Evolutionary conservation across 2,113 vertebrate genomes (phyloP).

Genomic region (Pleuronectes platessa): DNA sequence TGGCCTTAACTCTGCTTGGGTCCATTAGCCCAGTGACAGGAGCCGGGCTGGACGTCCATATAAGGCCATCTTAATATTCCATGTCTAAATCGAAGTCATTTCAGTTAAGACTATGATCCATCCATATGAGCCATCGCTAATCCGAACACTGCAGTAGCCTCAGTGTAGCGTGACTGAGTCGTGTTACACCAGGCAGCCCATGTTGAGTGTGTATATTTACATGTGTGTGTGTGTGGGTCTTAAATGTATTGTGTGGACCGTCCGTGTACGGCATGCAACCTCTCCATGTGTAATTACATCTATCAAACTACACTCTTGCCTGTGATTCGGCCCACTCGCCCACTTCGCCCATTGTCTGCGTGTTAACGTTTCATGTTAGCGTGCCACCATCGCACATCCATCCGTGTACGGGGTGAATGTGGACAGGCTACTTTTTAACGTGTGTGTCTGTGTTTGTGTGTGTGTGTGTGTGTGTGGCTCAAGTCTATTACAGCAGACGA

Average conservation of each 20-base stretch:
- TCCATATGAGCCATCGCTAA: constrained; percentile 61
- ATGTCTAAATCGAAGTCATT: constrained; percentile 60
- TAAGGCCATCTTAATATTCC: constrained; percentile 56
- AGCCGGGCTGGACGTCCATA: constrained; percentile 41
- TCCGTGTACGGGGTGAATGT: constrained; percentile 25
- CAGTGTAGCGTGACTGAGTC: constrained; percentile 60
- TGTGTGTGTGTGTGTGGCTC: constrained; percentile 33
- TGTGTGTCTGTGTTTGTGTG: constrained; percentile 29
- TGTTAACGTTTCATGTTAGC: constrained; percentile 20
- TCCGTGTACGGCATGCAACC: background rate
- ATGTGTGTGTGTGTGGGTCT: constrained; percentile 11
- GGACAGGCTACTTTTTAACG: constrained; percentile 29
- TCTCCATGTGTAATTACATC: constrained; percentile 19
- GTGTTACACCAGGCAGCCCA: constrained; percentile 51
- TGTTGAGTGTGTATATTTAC: constrained; percentile 45
- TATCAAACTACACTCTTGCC: constrained; percentile 8
- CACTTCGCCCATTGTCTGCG: background rate
- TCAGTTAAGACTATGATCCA: constrained; percentile 65
- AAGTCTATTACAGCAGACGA: constrained; percentile 58
- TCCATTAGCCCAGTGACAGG: constrained; percentile 53
- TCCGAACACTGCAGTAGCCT: constrained; percentile 51
- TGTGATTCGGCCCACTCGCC: background rate
- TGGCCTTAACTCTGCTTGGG: constrained; percentile 10
- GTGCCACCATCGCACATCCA: background rate
- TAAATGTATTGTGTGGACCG: background rate